Evolutionary conservation across 2,113 vertebrate genomes (phyloP).

Genomic region (Galemys pyrenaicus): DNA sequence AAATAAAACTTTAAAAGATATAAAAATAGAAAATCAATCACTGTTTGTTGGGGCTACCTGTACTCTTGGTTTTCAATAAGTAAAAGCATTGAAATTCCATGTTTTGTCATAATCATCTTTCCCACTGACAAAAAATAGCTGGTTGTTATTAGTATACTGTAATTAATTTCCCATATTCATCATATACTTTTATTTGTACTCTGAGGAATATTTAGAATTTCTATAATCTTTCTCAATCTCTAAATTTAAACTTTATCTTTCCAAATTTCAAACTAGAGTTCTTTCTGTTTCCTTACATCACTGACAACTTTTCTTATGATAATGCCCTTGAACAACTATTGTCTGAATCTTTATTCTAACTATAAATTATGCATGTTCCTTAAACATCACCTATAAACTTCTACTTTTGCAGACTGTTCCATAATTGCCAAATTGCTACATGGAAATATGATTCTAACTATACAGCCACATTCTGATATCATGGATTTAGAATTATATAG

Average conservation of each 20-base stretch:
- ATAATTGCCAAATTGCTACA: not conserved
- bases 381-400: not conserved
- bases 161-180: not conserved
- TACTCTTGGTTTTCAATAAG: slow-evolving; percentile 25
- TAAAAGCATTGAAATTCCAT: slow-evolving; percentile 16
- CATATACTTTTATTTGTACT: not conserved
- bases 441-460: not conserved
- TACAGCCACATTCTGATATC: not conserved
- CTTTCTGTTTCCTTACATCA: not conserved
- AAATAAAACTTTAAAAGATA: no score
- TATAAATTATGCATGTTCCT: not conserved
- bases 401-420: not conserved
- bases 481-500: not conserved
- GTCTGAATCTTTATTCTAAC: not conserved
- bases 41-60: not conserved
- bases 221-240: not conserved
- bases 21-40: no score
- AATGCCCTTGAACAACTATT: not conserved
- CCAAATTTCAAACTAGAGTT: not conserved
- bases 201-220: not conserved
- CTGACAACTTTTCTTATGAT: not conserved
- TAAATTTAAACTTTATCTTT: not conserved
- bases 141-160: slow-evolving; percentile 13
- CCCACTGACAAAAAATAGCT: not conserved
- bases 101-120: slow-evolving; percentile 35